Conservation (phyloP, 2,797 vertebrate species). For the Vipera latastei region DNA sequence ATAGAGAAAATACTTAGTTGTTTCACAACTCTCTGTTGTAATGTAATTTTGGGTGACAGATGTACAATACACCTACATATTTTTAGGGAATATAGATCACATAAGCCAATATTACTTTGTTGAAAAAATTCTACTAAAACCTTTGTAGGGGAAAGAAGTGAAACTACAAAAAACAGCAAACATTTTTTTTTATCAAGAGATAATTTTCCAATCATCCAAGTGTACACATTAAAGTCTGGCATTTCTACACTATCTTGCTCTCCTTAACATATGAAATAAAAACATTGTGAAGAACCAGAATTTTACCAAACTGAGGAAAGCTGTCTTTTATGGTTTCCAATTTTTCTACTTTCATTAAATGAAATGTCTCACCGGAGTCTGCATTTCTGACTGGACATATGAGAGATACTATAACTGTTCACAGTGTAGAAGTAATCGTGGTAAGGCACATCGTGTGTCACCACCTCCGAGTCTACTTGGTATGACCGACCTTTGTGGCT, state of each 20-base stretch:
- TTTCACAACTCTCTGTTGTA: neutral
- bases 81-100: neutral
- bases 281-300: slow-evolving; percentile 4
- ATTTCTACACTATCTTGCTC: neutral
- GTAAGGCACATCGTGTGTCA: slow-evolving; percentile 93
- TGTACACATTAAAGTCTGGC: neutral
- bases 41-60: neutral
- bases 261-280: neutral
- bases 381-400: slow-evolving; percentile 84
- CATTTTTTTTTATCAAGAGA: neutral
- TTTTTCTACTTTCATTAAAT: neutral
- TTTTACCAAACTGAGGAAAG: neutral
- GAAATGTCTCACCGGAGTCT: slow-evolving; percentile 81
- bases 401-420: slow-evolving; percentile 86
- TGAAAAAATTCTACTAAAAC: neutral
- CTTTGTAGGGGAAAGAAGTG: neutral
- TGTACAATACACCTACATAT: neutral
- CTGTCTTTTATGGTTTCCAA: neutral
- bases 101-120: neutral
- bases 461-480: slow-evolving; percentile 84
- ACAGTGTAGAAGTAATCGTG: slow-evolving; percentile 96
- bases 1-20: neutral
- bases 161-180: neutral
- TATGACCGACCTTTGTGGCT: slow-evolving; percentile 86
- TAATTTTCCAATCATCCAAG: neutral